Evolutionary conservation across 2,888 invertebrate genomes (phyloP), one percentile per base, ranked within the genome.

Genomic region (Hedya salicella): DNA sequence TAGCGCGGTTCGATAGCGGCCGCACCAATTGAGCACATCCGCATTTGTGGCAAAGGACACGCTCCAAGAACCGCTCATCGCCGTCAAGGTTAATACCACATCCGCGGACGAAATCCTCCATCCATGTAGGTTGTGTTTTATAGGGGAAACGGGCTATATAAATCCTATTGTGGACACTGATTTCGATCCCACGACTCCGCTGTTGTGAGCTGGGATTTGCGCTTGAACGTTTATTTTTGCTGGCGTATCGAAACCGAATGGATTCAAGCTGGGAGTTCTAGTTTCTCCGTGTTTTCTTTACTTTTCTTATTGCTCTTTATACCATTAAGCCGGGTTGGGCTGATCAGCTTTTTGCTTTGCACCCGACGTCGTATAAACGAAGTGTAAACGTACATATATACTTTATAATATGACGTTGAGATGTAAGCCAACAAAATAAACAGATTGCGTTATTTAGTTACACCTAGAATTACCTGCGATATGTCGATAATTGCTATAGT

Each of bases 41-140:
- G 91, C 90, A 91, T 90, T 91, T 91, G 84, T 85, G 81, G 82
- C 83, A 89, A 87, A 90, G 88, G 90, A 89, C 91, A 83, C 86
- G 86, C 83, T 87, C 76, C 78, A 89, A 91, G 89, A 89, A 86
- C 84, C 77, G 82, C 81, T 88, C 83, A 88, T 89, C 87, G 83
- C 79, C 73, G 75, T 81, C 90, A 91, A 91, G 91, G 91, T 89
- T 89, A 86, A 75, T 74, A 71, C 46, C 78, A 81, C 80, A 85
- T 86, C 86, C 86, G 86, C 79, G 78, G 79, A 75, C 79, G 75
- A 78, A 78, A 81, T 80, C 78, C 73, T 73, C 76, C 70, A 75
- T 74, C 74, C 78, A 78, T 77, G 78, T 80, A 80, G 75, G 75
- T 76, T 76, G 75, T 70, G 70, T 73, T 78, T 76, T 77, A 79